Base-by-base conservation (phyloP, 1,140 invertebrate species). In the Drosophila nasuta region DNA sequence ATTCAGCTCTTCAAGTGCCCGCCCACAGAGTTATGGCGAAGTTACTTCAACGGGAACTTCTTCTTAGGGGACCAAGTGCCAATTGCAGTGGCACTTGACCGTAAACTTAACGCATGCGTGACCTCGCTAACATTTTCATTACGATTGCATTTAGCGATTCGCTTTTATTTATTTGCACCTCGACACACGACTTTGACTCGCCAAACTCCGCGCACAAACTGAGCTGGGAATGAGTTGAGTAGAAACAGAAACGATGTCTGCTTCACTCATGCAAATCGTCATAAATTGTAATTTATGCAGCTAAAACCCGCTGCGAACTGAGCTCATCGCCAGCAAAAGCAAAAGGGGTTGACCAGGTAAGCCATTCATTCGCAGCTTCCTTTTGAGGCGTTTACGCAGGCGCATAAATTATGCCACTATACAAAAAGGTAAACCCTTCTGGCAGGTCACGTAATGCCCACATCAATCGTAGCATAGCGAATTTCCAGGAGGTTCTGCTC, bases 271-370 rank as follows among this genome's bases (percentile, higher is more conserved):
- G 89, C 85, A 87, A 91, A 89, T 91, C 75, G 79, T 60, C 67
- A 86, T 91, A 91, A 91, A 89, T 87, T 91, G 67, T 81, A 91
- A 91, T 91, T 91, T 91, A 91, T 91, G 75, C 89, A 80, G 35
- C 51, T 25, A 51, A 33, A 38, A 49, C 71, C 65, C 75, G 75
- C 75, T 75, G 75, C 56, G 72, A 75, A 66, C 56, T 54, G 38
- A 38, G 45, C 6, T 6, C 10, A 13, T 6, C 11, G 49, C 49
- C 49, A n/a, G 49, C 49, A 25, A n/a, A 75, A n/a, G 49, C 49
- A 25, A n/a, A 75, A 72, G 68, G 77, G 80, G 77, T 78, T 77
- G 60, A 48, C 76, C 5, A n/a, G 28, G 33, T 28, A 48, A 46
- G 11, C 56, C 60, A 73, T 67, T 63, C 77, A 81, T 56, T 11